These are phyloP conservation scores for Ovibos moschatus DNA, from an alignment of 2,113 vertebrate genomes.

Conservation along the genomic window DNA sequence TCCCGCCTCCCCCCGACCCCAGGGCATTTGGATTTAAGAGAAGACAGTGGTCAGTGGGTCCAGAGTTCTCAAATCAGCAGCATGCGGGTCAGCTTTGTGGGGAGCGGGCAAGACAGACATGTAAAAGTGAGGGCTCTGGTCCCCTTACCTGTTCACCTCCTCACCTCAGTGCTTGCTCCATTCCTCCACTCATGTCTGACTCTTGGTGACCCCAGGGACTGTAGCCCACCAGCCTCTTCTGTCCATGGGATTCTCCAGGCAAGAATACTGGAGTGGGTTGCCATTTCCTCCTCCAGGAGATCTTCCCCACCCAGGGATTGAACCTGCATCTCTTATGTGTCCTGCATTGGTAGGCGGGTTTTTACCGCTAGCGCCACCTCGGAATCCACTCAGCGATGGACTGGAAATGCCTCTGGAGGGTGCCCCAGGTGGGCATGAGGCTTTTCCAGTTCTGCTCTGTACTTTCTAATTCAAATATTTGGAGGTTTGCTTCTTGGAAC, in stretches of 20 bases:
- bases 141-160: background rate
- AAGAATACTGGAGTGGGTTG: background rate
- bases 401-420: too few species aligned
- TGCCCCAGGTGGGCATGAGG: background rate
- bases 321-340: background rate
- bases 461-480: background rate
- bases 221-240: background rate
- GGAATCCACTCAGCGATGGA: background rate
- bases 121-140: background rate
- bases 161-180: background rate
- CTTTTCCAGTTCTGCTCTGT: background rate
- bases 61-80: too few species aligned
- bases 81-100: background rate
- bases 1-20: rapidly evolving
- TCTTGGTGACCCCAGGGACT: background rate
- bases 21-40: background rate
- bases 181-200: background rate
- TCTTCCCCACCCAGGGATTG: background rate
- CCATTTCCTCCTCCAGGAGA: background rate
- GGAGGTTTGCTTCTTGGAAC: background rate
- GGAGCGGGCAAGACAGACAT: too few species aligned
- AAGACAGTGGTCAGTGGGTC: background rate
- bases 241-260: background rate
- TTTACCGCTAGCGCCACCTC: background rate
- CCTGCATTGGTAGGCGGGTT: background rate